Evolutionary conservation across 1,140 invertebrate species (phyloP), one percentile per base, ranked within the genome.

Genomic region (Whitmania pigra): DNA sequence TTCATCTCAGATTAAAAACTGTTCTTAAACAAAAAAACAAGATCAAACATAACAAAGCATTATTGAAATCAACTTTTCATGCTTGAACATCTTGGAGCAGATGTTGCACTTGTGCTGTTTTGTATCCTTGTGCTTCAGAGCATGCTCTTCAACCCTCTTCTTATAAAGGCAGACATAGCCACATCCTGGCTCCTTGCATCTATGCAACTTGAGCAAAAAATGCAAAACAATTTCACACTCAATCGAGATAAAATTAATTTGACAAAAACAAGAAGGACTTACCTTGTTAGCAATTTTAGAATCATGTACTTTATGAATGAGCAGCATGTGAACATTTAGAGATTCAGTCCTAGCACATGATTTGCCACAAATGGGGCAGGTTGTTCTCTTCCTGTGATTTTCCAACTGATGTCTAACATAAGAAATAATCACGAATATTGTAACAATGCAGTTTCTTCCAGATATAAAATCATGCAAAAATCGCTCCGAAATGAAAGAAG

Each of bases 71-170:
- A 74, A 78, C 76, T 40, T 67, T 55, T 72, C 73, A 75, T 60
- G 69, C 66, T 77, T 78, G 20, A 78, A 69, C 27, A 68, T 75
- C 25, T 71, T 67, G 18, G 74, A 74, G 74, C 77, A 78, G 53
- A 72, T 73, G 27, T 72, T 49, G 74, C 77, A 78, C 25, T 63
- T 66, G 68, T 75, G 76, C 13, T 66, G 72, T 43, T 76, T 78
- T 18, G 75, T 75, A 15, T 53, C 71, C 5, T 68, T 40, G 70
- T 77, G 76, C 67, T 76, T 76, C 31, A 49, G 73, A 60, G 69
- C 31, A 67, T 77, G 77, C 11, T 53, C 27, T 13, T 74, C 75
- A 11, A 78, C 55, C 17, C 57, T 68, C 43, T 69, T 67, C 6
- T 68, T 71, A n/a, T 67, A 53, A 31, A 67, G 69, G 20, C 74